Base-by-base conservation (phyloP, 2,113 vertebrate genomes). In the Chlamydotis undulata region DNA sequence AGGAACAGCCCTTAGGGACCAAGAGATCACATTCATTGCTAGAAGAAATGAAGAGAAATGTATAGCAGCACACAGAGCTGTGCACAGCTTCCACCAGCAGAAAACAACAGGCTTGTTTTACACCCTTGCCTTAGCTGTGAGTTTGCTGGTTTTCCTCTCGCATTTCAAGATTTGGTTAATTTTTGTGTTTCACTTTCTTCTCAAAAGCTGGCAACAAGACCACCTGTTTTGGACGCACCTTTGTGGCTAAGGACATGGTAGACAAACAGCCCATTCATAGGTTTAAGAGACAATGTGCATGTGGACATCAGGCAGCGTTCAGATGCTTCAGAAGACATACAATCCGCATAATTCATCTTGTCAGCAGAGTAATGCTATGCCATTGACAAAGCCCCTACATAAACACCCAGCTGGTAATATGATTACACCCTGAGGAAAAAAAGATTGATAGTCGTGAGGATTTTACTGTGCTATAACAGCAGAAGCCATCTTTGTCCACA, bases 341-440 rank as follows among this genome's bases (percentile, higher is more conserved):
- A 71, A 53, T 9, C 70, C 7, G 0, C 87, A 56, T 25, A 63
- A 89, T 59, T 73, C 87, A 21, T 78, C 75, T 80, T 74, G 12
- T 57, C 94, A 90, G 89, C 12, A 79, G 39, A 75, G 65, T 7
- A 79, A 64, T 8, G 64, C 56, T 49, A 17, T 56, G 73, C 64
- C 90, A 90, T 53, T 76, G 86, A 93, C 92, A 82, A 92, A 96
- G 37, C 37, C 77, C 83, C 86, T 69, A 12, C 65, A 91, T 15
- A 79, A 96, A 95, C 94, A 94, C 83, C 83, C 90, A 91, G 89
- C 80, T 89, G 89, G 95, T 39, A 55, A 79, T 57, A 61, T 24
- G 69, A 91, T 76, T 79, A 76, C 2, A n/a, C 77, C 80, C 74
- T 4, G 37, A 92, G 86, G 89, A 35, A 64, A 47, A 55, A 56